phyloP scores from a whole-genome alignment of 1,140 invertebrate genomes.

The Eueides isabella region DNA sequence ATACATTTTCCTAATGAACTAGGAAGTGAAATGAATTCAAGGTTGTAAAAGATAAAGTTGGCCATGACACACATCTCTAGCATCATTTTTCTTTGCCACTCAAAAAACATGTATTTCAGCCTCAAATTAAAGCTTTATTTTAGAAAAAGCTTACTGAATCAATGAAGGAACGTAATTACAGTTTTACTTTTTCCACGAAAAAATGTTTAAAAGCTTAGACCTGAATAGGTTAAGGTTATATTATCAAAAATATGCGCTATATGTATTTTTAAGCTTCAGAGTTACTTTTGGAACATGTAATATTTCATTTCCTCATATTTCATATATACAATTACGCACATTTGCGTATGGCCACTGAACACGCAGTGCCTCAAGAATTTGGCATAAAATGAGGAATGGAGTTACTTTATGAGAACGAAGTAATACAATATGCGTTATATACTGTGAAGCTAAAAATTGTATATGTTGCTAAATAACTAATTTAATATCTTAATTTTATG shows the following conservation, averaged over 20 bases:
- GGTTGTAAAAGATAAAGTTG: neutral
- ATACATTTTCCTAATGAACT: conserved; percentile 1
- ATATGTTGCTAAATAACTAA: too few species aligned
- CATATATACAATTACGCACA: too few species aligned
- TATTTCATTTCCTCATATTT: too few species aligned
- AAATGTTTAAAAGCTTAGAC: neutral
- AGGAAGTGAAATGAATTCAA: conserved; percentile 6
- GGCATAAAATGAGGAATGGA: too few species aligned
- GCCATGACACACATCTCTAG: neutral
- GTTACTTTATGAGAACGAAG: too few species aligned
- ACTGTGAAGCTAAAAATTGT: too few species aligned
- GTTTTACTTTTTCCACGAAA: neutral
- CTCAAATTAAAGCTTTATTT: conserved; percentile 5
- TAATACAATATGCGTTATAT: too few species aligned
- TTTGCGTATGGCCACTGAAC: too few species aligned
- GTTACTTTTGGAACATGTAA: neutral
- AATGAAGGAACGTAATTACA: conserved; percentile 4
- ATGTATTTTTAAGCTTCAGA: neutral
- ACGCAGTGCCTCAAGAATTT: too few species aligned
- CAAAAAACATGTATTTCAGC: neutral
- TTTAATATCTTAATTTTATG: too few species aligned
- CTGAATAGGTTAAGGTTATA: neutral
- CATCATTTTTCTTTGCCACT: conserved; percentile 7
- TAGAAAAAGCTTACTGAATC: conserved; percentile 5
- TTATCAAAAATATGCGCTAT: neutral